Evolutionary conservation across 1,140 invertebrate genomes (phyloP).

Genomic region (Nebria ingens): DNA sequence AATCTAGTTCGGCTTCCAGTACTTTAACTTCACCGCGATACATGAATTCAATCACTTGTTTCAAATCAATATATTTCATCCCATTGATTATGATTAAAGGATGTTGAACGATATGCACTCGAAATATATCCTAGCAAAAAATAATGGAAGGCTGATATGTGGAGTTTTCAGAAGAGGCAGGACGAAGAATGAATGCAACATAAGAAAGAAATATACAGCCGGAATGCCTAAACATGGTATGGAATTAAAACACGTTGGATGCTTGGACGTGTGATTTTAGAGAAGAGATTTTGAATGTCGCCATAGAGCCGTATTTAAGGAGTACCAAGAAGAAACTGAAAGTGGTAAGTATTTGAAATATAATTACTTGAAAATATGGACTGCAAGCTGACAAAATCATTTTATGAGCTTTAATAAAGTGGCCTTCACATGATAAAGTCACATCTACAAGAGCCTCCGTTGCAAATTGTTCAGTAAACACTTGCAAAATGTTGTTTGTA

Average conservation of each 20-base stretch:
- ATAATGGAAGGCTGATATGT: neutral
- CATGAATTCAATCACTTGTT: conserved; percentile 43
- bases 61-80: conserved; percentile 36
- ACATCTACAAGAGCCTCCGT: conserved; percentile 44
- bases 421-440: conserved; percentile 45
- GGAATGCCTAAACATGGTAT: no score
- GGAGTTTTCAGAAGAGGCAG: neutral
- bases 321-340: conserved; percentile 12
- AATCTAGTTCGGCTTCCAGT: conserved; percentile 32
- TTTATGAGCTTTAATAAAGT: conserved; percentile 45
- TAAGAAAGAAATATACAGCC: no score
- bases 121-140: conserved; percentile 35
- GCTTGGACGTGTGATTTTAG: no score
- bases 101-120: conserved; percentile 35
- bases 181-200: no score
- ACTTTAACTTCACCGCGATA: conserved; percentile 46
- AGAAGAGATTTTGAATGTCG: no score
- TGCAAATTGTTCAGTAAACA: conserved; percentile 42
- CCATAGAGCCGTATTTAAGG: no score
- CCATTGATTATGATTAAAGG: conserved; percentile 43
- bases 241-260: no score
- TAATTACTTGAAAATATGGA: conserved; percentile 42
- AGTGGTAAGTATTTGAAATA: conserved; percentile 1
- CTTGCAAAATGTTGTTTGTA: conserved; percentile 41
- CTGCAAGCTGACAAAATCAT: conserved; percentile 48